These are phyloP conservation scores for Dolichallabes microphthalmus DNA, from an alignment of 2,113 vertebrate species.

Conservation along the genomic window DNA sequence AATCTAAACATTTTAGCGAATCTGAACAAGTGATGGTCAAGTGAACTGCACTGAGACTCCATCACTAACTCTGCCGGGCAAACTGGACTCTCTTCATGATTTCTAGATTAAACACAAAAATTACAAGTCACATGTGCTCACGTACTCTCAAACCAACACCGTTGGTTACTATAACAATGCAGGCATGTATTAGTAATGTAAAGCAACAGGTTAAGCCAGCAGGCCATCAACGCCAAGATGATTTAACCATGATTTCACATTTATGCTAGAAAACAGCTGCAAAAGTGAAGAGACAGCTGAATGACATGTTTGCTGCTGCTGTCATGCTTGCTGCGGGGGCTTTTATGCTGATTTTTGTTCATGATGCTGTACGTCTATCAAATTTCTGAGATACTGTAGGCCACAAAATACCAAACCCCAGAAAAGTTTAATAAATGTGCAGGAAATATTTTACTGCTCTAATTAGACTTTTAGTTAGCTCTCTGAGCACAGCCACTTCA, in stretches of 20 bases:
- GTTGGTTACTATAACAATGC: neutral
- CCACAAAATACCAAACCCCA: neutral
- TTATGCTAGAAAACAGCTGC: neutral
- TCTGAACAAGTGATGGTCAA: neutral
- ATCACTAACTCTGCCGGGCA: neutral
- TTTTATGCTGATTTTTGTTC: neutral
- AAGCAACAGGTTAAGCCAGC: neutral
- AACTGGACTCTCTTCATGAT: neutral
- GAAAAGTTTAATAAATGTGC: no score
- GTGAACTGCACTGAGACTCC: neutral
- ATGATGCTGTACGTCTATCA: neutral
- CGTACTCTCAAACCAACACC: neutral
- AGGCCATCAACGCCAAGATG: neutral
- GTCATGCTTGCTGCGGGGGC: neutral
- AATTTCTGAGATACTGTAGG: neutral
- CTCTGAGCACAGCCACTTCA: neutral
- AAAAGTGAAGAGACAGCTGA: neutral
- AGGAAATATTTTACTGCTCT: neutral
- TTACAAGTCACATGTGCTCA: neutral
- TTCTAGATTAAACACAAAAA: neutral
- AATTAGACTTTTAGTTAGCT: neutral
- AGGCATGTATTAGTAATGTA: neutral
- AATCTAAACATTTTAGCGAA: neutral
- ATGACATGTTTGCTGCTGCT: neutral
- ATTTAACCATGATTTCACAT: neutral